Conservation (phyloP, 2,888 invertebrate genomes). For the Teleiodes luculella region DNA sequence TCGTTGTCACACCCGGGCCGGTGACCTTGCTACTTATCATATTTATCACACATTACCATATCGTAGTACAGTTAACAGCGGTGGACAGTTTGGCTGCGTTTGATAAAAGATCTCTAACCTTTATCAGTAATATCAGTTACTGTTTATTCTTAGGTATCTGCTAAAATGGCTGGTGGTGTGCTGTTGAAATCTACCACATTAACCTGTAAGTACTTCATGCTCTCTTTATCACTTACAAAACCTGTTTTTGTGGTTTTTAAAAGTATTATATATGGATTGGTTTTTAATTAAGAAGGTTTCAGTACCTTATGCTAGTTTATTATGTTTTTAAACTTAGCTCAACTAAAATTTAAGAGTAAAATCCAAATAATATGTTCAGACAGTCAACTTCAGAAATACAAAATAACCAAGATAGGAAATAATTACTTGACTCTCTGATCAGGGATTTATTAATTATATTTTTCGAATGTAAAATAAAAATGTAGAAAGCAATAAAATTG, state of each 20-base stretch:
- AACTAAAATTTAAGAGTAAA: too few species aligned
- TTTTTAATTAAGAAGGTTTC: too few species aligned
- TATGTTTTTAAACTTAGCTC: too few species aligned
- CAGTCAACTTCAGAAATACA: too few species aligned
- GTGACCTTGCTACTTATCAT: conserved; percentile 50
- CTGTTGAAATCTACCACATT: conserved; percentile 52
- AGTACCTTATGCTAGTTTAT: too few species aligned
- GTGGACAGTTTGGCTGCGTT: conserved; percentile 31
- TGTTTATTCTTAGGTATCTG: background rate
- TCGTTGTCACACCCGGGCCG: background rate
- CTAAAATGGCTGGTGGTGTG: conserved; percentile 51
- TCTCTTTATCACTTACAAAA: background rate
- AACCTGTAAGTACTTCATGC: conserved; percentile 5
- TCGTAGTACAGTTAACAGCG: conserved; percentile 40
- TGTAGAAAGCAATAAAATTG: too few species aligned
- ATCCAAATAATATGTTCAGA: too few species aligned
- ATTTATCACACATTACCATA: conserved; percentile 47
- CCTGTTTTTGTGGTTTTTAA: background rate
- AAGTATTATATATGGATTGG: too few species aligned
- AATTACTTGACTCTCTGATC: too few species aligned
- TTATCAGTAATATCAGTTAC: conserved; percentile 18
- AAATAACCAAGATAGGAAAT: too few species aligned
- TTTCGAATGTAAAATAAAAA: too few species aligned
- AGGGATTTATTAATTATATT: too few species aligned
- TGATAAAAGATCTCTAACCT: background rate